Conservation (phyloP, 2,888 invertebrate species). For the Nomada fucata region DNA sequence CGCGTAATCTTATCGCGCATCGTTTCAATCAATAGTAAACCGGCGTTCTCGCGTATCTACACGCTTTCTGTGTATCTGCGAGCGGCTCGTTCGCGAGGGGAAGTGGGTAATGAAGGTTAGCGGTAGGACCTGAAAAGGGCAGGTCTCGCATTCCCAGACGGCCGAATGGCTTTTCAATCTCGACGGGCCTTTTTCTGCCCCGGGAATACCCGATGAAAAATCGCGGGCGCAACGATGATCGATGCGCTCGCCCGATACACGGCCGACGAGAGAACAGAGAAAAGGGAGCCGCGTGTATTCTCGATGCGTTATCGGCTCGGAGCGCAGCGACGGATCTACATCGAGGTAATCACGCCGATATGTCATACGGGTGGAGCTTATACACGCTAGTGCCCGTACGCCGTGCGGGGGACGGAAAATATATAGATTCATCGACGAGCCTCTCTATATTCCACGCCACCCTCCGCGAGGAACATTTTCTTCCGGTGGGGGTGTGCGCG, state of each 20-base stretch:
- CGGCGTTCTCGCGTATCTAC: too few species aligned
- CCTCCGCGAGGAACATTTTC: constrained; percentile 24
- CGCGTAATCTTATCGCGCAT: too few species aligned
- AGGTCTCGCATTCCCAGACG: constrained; percentile 67
- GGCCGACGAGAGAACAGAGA: constrained; percentile 48
- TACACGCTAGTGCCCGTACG: constrained; percentile 32
- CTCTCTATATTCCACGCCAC: constrained; percentile 40
- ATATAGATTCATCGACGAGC: constrained; percentile 63
- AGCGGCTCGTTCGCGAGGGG: background rate
- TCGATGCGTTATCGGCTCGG: constrained; percentile 66
- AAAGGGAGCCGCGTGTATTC: constrained; percentile 56
- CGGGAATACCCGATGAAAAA: constrained; percentile 67
- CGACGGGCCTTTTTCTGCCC: constrained; percentile 43
- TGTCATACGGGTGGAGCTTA: constrained; percentile 73
- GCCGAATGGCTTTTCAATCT: constrained; percentile 72
- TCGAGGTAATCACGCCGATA: constrained; percentile 77
- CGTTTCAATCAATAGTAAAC: too few species aligned
- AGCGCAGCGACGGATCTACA: constrained; percentile 73
- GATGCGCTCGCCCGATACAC: constrained; percentile 67
- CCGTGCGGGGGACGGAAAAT: background rate
- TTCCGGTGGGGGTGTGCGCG: constrained; percentile 31
- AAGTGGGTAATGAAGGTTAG: background rate
- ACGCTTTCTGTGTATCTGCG: too few species aligned
- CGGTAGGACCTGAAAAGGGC: constrained; percentile 40
- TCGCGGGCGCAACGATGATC: constrained; percentile 71